Conservation (phyloP, 1,140 invertebrate species). For the Gryon sp. region DNA sequence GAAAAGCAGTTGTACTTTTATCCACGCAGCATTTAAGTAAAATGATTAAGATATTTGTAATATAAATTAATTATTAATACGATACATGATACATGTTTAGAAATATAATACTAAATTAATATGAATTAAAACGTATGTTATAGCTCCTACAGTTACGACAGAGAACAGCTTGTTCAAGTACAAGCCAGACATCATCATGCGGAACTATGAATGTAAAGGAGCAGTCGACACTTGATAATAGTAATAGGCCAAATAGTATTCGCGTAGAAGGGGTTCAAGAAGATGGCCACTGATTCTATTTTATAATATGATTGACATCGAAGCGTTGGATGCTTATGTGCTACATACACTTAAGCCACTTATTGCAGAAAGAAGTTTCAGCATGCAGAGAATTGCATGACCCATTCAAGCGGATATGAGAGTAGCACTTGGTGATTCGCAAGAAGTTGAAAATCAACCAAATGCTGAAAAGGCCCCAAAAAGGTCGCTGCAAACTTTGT, state of each 20-base stretch:
- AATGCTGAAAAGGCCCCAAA: not conserved
- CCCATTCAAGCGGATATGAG: too few species aligned
- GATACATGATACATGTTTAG: too few species aligned
- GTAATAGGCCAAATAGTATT: conserved; percentile 15
- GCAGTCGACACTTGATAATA: conserved; percentile 22
- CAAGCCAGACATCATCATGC: conserved; percentile 18
- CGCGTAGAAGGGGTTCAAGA: not conserved
- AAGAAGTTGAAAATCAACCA: not conserved
- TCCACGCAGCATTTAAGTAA: conserved; percentile 17
- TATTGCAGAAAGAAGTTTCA: not conserved
- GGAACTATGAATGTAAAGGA: conserved; percentile 18
- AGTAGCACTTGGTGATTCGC: not conserved
- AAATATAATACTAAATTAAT: too few species aligned
- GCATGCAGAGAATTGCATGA: too few species aligned
- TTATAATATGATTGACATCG: conserved; percentile 19
- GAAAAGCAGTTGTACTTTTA: conserved; percentile 10
- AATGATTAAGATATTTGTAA: too few species aligned
- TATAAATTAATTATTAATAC: too few species aligned
- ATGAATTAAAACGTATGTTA: too few species aligned
- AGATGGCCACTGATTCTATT: conserved; percentile 23
- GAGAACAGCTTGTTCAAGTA: conserved; percentile 8
- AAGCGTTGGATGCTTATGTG: conserved; percentile 6
- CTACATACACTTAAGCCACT: too few species aligned
- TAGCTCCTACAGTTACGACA: not conserved
- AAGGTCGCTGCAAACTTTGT: conserved; percentile 3